These are phyloP conservation scores for Silurus glanis DNA, from an alignment of 2,113 vertebrate genomes.

Conservation along the genomic window DNA sequence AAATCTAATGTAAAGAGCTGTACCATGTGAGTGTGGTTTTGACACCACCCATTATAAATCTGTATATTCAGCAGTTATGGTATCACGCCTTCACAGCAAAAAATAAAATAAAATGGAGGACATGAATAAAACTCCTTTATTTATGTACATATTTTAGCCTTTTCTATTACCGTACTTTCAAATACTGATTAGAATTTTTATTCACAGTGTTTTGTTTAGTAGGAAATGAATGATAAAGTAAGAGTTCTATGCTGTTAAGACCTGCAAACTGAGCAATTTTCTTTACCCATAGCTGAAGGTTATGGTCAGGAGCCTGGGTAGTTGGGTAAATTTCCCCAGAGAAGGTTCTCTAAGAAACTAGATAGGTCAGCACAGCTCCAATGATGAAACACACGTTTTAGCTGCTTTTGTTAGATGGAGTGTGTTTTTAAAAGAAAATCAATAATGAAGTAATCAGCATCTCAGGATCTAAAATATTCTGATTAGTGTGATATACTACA, in stretches of 20 bases:
- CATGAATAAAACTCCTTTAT: constrained; percentile 31
- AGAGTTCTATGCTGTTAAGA: background rate
- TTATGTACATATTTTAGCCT: constrained; percentile 26
- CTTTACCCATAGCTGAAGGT: constrained; percentile 30
- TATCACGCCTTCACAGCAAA: constrained; percentile 9
- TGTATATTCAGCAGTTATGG: constrained; percentile 45
- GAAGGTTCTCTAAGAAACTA: constrained; percentile 30
- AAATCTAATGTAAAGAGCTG: constrained; percentile 22
- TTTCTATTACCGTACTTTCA: constrained; percentile 21
- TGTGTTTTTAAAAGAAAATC: constrained; percentile 12
- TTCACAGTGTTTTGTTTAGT: constrained; percentile 20
- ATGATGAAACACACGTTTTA: constrained; percentile 20
- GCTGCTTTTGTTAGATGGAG: background rate
- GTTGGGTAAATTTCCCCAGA: constrained; percentile 46
- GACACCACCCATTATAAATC: constrained; percentile 30
- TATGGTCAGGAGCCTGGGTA: constrained; percentile 35
- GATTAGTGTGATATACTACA: constrained; percentile 18
- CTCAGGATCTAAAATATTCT: background rate
- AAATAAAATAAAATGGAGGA: no score
- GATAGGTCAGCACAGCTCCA: background rate
- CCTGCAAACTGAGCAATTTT: constrained; percentile 23
- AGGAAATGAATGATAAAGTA: constrained; percentile 18
- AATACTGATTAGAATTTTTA: constrained; percentile 28
- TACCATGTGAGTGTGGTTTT: constrained; percentile 23
- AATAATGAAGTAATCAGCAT: constrained; percentile 16